phyloP scores from a whole-genome alignment of 2,888 invertebrate genomes.

The Diplolepis rosae region DNA sequence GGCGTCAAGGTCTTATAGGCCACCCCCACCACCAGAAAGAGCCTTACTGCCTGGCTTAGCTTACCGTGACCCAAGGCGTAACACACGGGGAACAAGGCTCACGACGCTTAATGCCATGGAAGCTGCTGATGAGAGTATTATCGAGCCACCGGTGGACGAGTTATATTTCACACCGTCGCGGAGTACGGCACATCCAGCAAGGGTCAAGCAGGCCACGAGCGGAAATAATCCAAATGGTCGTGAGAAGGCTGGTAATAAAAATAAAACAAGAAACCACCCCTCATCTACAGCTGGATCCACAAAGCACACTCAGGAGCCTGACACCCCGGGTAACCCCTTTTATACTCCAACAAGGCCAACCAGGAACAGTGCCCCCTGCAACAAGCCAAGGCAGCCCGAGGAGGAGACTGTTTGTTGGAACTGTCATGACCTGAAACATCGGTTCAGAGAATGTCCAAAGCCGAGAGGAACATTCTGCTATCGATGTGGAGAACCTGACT shows the following conservation, averaged over 20 bases:
- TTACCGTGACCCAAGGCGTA: not conserved
- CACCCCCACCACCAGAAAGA: too few species aligned
- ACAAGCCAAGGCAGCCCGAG: not conserved
- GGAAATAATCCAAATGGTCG: not conserved
- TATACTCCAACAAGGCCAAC: not conserved
- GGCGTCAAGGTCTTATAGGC: too few species aligned
- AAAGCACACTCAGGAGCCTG: not conserved
- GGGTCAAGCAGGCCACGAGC: too few species aligned
- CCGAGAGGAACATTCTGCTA: not conserved
- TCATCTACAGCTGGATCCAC: too few species aligned
- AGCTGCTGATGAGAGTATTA: not conserved
- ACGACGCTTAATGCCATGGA: not conserved
- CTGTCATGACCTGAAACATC: not conserved
- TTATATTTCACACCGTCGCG: not conserved
- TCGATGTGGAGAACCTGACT: not conserved
- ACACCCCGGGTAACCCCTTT: not conserved
- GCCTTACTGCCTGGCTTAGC: too few species aligned
- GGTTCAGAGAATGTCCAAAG: not conserved
- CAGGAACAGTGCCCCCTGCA: not conserved
- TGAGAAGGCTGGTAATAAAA: not conserved
- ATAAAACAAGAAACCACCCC: too few species aligned
- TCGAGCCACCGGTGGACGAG: not conserved
- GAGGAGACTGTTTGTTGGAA: not conserved
- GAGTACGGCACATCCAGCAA: too few species aligned
- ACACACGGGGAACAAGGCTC: not conserved